Evolutionary conservation across 2,113 vertebrate genomes (phyloP).

Genomic region (Rhagologus leucostigma): DNA sequence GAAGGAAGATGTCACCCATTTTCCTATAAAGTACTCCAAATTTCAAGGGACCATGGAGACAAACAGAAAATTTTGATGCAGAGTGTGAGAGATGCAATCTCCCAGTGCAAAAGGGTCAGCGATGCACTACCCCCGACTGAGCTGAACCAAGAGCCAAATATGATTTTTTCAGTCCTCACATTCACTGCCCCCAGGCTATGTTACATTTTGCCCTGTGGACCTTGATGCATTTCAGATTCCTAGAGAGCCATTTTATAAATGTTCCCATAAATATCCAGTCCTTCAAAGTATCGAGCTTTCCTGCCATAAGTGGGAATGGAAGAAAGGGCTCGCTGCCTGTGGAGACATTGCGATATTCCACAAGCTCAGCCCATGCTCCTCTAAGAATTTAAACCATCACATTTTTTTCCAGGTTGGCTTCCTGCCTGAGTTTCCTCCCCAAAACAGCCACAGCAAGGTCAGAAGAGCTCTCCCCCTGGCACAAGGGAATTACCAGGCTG

Average conservation of each 20-base stretch:
- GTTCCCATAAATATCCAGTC: background rate
- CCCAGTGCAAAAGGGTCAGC: background rate
- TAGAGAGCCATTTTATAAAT: background rate
- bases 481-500: background rate
- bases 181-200: background rate
- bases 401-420: background rate
- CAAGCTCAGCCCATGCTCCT: background rate
- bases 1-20: background rate
- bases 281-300: background rate
- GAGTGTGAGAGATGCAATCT: background rate
- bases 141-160: background rate
- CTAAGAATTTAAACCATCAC: background rate
- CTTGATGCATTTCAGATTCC: background rate
- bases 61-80: background rate
- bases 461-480: background rate
- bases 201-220: background rate
- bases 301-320: background rate
- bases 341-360: background rate
- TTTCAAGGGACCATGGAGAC: background rate
- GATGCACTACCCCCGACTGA: fast-evolving
- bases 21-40: background rate
- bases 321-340: background rate
- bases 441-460: background rate
- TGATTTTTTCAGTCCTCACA: background rate
- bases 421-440: background rate